Percentiles rank a stretch among this genome's conserved stretches.
phyloP scores from a whole-genome alignment of 2,797 vertebrate genomes.

The Triplophysa bombifrons region DNA sequence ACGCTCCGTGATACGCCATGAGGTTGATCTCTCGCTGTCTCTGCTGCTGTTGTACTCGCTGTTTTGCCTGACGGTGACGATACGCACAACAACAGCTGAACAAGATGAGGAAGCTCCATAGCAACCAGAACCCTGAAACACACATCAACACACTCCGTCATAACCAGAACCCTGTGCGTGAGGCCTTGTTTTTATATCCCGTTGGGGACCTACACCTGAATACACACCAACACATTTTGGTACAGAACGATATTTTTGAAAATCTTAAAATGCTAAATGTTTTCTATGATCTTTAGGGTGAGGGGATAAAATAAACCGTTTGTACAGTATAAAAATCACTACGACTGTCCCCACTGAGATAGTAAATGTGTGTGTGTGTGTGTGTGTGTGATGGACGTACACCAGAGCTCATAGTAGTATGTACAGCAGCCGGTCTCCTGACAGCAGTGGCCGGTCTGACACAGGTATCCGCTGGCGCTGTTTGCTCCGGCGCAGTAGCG shows the following conservation, averaged over 20 bases:
- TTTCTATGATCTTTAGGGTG: no score
- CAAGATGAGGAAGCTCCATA: constrained; percentile 93
- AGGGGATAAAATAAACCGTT: no score
- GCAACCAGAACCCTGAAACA: constrained; percentile 92
- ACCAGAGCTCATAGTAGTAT: constrained; percentile 98
- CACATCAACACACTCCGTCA: constrained; percentile 14
- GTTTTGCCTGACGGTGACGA: constrained; percentile 90
- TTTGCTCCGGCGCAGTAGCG: constrained; percentile 88
- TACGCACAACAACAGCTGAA: constrained; percentile 96
- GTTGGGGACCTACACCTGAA: no score
- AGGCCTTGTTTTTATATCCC: no score
- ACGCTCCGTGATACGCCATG: constrained; percentile 90
- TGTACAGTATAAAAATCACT: no score
- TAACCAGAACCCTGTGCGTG: neutral
- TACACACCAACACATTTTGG: no score
- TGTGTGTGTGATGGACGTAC: constrained; percentile 69
- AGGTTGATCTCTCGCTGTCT: constrained; percentile 94
- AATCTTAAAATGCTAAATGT: no score
- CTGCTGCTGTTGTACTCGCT: constrained; percentile 91
- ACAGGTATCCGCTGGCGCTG: constrained; percentile 87
- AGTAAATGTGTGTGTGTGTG: neutral
- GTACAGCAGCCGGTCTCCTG: constrained; percentile 95
- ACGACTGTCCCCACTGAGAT: no score
- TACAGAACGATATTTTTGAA: no score
- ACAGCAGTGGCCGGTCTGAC: constrained; percentile 96